These are phyloP conservation scores for Chaenocephalus aceratus DNA, from an alignment of 2,113 vertebrate genomes.

Conservation along the genomic window DNA sequence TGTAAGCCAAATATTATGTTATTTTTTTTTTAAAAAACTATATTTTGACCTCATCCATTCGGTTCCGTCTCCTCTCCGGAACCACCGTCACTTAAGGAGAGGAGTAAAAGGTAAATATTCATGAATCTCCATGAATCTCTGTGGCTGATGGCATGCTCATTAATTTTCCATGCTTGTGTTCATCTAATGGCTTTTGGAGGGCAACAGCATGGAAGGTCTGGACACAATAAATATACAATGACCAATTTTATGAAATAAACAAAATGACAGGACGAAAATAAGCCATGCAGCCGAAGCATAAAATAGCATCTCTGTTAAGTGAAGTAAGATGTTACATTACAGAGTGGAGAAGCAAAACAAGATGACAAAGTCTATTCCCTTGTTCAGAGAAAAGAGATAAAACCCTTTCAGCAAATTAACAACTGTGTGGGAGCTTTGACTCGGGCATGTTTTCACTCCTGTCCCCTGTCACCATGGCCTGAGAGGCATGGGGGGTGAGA, in stretches of 20 bases:
- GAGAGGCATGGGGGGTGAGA: constrained; percentile 51
- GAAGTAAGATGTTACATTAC: constrained; percentile 20
- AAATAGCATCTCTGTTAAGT: constrained; percentile 10
- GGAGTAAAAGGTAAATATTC: constrained; percentile 35
- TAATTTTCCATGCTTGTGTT: constrained; percentile 41
- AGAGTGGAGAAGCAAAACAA: constrained; percentile 17
- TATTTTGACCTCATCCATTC: constrained; percentile 9
- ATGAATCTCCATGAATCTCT: constrained; percentile 17
- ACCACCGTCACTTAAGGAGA: constrained; percentile 14
- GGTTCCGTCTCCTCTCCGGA: constrained; percentile 6
- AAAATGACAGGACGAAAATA: constrained; percentile 10
- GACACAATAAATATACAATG: constrained; percentile 23
- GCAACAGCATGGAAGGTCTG: neutral
- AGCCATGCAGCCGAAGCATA: neutral
- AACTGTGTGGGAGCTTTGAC: constrained; percentile 54
- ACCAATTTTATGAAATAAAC: constrained; percentile 32
- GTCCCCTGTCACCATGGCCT: constrained; percentile 40
- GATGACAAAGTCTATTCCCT: constrained; percentile 33
- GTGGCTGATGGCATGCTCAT: constrained; percentile 43
- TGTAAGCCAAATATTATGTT: neutral
- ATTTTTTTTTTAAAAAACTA: too few species aligned
- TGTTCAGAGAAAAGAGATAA: constrained; percentile 24
- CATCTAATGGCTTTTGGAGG: neutral
- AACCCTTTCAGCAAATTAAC: constrained; percentile 61
- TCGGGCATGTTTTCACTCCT: constrained; percentile 40